Evolutionary conservation across 1,140 invertebrate species (phyloP), one percentile per base, ranked within the genome.

Genomic region (Contarinia nasturtii): DNA sequence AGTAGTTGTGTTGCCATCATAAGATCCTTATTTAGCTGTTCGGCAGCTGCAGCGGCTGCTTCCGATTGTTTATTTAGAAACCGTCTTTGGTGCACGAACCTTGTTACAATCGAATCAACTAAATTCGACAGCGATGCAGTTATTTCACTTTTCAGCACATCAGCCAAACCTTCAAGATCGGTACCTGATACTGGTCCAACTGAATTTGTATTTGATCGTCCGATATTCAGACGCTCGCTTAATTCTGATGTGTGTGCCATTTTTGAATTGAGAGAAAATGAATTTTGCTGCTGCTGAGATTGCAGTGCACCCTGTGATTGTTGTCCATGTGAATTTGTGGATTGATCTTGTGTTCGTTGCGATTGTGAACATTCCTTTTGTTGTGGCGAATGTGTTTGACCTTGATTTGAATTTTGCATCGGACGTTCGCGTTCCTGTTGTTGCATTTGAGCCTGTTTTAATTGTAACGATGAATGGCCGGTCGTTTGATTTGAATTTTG

Each of bases 121-220:
- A 92, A 67, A 49, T 79, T 82, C 5, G 80, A 76, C 40, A 91
- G 61, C 5, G 82, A 87, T 46, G 85, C 76, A 14, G 81, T 82
- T 48, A 94, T 84, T 70, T 94, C 89, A 34, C 77, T 79, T 67
- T 94, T 94, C 1, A 94, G 71, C 41, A 82, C 77, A 54, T 93
- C 87, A 7, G 86, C 85, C 40, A 93, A 67, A 44, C 82, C 80
- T 64, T 93, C 86, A 2, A 92, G 68, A 58, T 91, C 87, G 14
- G 78, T 71, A 20, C 76, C 78, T 1, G 76, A 77, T 51, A 79
- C 72, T 27, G 77, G 68, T 47, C 72, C 73, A 43, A 74, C 64
- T 1, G 75, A 74, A 51, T 65, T 70, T 18, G 71, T 70, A 52
- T 70, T 75, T 54, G 67, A 73, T 49, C 76, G 69, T 58, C 79